Percentiles rank a stretch among this genome's conserved stretches.
phyloP scores from a whole-genome alignment of 1,140 invertebrate genomes.

The Cheumatopsyche charites region DNA sequence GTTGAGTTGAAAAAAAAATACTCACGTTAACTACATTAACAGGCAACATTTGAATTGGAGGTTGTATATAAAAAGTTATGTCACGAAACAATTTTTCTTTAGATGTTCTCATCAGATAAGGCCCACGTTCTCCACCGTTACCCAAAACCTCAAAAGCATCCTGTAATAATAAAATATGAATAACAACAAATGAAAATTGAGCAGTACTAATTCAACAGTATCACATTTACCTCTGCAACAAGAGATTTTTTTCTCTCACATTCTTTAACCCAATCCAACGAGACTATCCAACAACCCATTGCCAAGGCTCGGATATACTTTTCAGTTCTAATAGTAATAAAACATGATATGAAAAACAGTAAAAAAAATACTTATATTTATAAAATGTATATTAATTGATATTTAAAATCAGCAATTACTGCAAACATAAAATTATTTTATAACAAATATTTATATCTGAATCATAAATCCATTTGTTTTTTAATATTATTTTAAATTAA shows the following conservation, averaged over 20 bases:
- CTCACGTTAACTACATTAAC: not conserved
- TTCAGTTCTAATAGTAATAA: slow-evolving; percentile 1
- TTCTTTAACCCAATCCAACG: slow-evolving; percentile 13
- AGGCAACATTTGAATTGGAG: not conserved
- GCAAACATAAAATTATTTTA: no score
- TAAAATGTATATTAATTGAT: no score
- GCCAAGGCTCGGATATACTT: slow-evolving; percentile 25
- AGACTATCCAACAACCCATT: slow-evolving; percentile 19
- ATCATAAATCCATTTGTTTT: no score
- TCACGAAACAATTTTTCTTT: slow-evolving; percentile 18
- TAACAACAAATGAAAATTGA: not conserved
- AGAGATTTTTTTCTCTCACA: slow-evolving; percentile 4
- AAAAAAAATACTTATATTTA: not conserved
- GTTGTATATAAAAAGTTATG: slow-evolving; percentile 19
- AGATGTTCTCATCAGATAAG: not conserved
- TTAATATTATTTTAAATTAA: no score
- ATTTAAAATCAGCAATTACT: no score
- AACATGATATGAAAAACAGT: not conserved
- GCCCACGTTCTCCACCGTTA: slow-evolving; percentile 17
- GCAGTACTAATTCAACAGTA: no score
- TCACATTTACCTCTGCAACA: slow-evolving; percentile 24
- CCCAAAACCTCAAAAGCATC: slow-evolving; percentile 14
- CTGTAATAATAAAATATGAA: not conserved
- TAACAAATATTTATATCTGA: no score
- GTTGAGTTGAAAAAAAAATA: not conserved